Conservation (phyloP, 1,140 invertebrate species). For the Plodia interpunctella region DNA sequence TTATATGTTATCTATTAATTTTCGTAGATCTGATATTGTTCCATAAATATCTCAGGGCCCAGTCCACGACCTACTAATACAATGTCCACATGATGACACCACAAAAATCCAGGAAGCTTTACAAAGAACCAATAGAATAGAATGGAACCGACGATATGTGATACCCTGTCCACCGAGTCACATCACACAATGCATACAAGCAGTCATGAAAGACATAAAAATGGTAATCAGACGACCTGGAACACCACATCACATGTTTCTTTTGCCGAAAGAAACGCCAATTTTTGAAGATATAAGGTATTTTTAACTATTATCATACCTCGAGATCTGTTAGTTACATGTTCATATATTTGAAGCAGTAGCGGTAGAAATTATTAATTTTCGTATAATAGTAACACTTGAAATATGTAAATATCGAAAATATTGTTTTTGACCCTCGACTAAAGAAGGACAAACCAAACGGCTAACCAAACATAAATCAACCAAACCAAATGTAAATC, state of each 20-base stretch:
- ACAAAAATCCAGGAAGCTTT: slow-evolving; percentile 37
- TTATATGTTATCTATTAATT: too few relatives aligned
- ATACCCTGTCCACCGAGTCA: neutral
- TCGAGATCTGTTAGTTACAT: too few relatives aligned
- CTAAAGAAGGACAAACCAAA: too few relatives aligned
- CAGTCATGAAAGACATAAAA: neutral
- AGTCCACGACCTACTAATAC: slow-evolving; percentile 37
- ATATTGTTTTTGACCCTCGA: too few relatives aligned
- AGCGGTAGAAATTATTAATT: too few relatives aligned
- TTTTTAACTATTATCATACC: neutral
- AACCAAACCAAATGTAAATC: too few relatives aligned
- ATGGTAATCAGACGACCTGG: neutral
- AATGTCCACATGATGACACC: slow-evolving; percentile 37
- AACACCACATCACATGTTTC: slow-evolving; percentile 1
- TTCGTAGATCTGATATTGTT: too few relatives aligned
- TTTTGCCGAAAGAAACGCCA: neutral
- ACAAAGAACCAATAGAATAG: slow-evolving; percentile 33
- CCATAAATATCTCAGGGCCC: slow-evolving; percentile 23
- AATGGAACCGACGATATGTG: slow-evolving; percentile 23
- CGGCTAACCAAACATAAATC: too few relatives aligned
- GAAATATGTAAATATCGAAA: too few relatives aligned
- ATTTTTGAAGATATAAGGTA: slow-evolving; percentile 7
- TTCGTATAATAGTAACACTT: too few relatives aligned
- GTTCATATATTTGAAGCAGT: too few relatives aligned
- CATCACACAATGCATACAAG: neutral